phyloP scores from a whole-genome alignment of 2,113 vertebrate genomes.

The Phrynocephalus versicolor region DNA sequence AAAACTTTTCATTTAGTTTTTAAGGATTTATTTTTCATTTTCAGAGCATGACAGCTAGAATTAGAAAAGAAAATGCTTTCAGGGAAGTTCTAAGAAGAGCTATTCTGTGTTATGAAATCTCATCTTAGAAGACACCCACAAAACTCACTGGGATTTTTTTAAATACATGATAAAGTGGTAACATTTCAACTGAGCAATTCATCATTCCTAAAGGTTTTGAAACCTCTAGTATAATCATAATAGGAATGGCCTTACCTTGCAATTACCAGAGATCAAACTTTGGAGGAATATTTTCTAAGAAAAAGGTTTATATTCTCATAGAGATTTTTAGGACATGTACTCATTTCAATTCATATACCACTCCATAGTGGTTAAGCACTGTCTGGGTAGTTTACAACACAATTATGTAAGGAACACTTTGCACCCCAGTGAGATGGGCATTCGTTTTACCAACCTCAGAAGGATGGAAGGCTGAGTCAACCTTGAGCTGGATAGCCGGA shows the following conservation, averaged over 20 bases:
- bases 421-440: too few species aligned
- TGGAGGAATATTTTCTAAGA: conserved; percentile 24
- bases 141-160: conserved; percentile 42
- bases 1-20: conserved; percentile 53
- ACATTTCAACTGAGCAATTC: conserved; percentile 50
- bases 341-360: background rate
- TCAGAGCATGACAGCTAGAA: conserved; percentile 34
- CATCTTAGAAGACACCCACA: conserved; percentile 42
- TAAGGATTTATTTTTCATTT: conserved; percentile 51
- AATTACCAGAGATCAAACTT: conserved; percentile 26
- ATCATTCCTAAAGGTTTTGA: conserved; percentile 54
- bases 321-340: background rate
- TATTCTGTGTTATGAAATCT: conserved; percentile 26
- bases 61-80: conserved; percentile 45
- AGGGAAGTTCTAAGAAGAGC: conserved; percentile 42
- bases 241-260: conserved; percentile 19
- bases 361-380: too few species aligned
- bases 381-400: too few species aligned
- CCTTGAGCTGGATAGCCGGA: too few species aligned
- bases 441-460: too few species aligned
- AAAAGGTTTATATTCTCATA: background rate
- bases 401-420: too few species aligned
- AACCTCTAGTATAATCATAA: background rate
- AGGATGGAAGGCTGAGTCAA: too few species aligned
- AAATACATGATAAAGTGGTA: conserved; percentile 50